Base-by-base conservation (phyloP, 2,797 vertebrate species). In the Eulemur rubriventer region DNA sequence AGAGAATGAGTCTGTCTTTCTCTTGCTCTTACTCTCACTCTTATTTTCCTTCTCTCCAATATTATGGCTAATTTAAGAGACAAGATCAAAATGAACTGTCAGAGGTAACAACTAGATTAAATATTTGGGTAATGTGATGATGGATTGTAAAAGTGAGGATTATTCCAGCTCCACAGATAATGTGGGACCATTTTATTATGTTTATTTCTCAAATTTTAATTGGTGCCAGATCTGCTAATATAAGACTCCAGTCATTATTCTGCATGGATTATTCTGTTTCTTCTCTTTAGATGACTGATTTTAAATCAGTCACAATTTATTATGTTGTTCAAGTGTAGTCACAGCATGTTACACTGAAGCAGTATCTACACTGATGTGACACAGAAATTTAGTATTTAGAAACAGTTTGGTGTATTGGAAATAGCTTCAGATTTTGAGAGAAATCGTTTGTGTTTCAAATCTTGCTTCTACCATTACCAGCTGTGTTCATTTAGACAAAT, bases 191-290 rank as follows among this genome's bases (percentile, higher is more conserved):
- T 41, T 95, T 80, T 96, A 8, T 38, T 91, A 70, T 82, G n/a
- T 73, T 93, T 94, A 38, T 38, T 81, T 92, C n/a, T 70, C 67
- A 72, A 91, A 81, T 67, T 89, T 70, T 86, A n/a, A 78, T 95
- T 75, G 41, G 57, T 84, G n/a, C 30, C 46, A 72, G 16, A 50
- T 88, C 1, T 46, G 6, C 46, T 86, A 78, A 72, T 67, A 82
- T 20, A 13, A 93, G 9, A 67, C 24, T 63, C 48, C 26, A 43
- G 43, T 35, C 6, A 46, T 89, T 93, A 67, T 91, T 93, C 9
- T 65, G 12, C 14, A 52, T 69, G 63, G 57, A n/a, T n/a, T 65
- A 65, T 65, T 65, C 33, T 65, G 33, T 55, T 50, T 87, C 59
- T 50, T 83, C 67, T 63, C 38, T 55, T 41, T 72, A 76, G 50